phyloP scores from a whole-genome alignment of 1,140 invertebrate genomes.

The Heliconius congener region DNA sequence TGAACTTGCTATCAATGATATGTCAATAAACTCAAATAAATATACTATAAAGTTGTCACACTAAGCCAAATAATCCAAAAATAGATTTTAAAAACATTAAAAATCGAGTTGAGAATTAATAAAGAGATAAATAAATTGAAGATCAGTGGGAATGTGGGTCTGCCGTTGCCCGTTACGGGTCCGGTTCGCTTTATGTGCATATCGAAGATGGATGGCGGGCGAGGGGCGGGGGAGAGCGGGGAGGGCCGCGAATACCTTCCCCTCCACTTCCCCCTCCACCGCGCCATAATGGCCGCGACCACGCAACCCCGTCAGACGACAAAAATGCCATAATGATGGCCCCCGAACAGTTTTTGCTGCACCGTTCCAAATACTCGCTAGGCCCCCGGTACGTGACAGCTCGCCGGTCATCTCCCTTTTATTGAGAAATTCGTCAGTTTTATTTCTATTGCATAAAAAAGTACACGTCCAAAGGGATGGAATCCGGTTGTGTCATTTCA shows the following conservation, averaged over 20 bases:
- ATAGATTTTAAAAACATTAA: conserved; percentile 71
- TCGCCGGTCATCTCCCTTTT: conserved; percentile 77
- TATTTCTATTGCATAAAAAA: conserved; percentile 70
- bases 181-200: conserved; percentile 79
- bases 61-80: conserved; percentile 50
- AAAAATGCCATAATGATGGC: conserved; percentile 81
- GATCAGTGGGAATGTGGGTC: conserved; percentile 77
- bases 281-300: conserved; percentile 72
- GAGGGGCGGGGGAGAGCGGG: conserved; percentile 38
- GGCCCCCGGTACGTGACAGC: conserved; percentile 72
- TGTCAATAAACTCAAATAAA: conserved; percentile 27
- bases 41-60: conserved; percentile 40
- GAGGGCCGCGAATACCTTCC: conserved; percentile 42
- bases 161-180: conserved; percentile 76
- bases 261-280: conserved; percentile 49
- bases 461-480: conserved; percentile 66
- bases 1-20: conserved; percentile 33
- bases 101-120: conserved; percentile 78
- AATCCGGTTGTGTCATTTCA: conserved; percentile 82
- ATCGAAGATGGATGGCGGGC: conserved; percentile 77
- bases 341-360: conserved; percentile 80
- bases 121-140: conserved; percentile 81
- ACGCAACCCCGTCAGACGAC: conserved; percentile 78
- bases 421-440: conserved; percentile 82
- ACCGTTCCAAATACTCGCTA: conserved; percentile 77